phyloP scores from a whole-genome alignment of 2,113 vertebrate genomes.

The Amphiprion percula region DNA sequence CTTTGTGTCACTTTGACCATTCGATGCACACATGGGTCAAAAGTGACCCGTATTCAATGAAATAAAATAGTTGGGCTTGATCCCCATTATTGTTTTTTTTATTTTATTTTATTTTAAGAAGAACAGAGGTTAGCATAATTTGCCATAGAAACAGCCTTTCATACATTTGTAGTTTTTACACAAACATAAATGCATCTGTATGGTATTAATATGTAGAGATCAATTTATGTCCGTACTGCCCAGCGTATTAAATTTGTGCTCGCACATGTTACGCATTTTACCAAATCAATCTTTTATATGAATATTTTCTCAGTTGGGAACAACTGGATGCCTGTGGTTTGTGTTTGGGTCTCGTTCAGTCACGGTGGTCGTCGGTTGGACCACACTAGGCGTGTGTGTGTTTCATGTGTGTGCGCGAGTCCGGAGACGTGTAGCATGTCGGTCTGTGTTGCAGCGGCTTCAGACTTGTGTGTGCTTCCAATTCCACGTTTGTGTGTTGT shows the following conservation, averaged over 20 bases:
- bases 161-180: not conserved
- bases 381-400: slow-evolving; percentile 70
- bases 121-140: too few species aligned
- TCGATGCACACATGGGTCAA: too few species aligned
- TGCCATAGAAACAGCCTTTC: not conserved
- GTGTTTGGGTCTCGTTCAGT: slow-evolving; percentile 66
- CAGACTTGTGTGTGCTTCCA: not conserved
- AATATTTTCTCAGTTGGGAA: slow-evolving; percentile 56
- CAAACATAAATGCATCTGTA: not conserved
- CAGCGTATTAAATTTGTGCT: slow-evolving; percentile 7
- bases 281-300: slow-evolving; percentile 42
- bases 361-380: slow-evolving; percentile 73
- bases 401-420: slow-evolving; percentile 33
- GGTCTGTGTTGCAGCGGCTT: slow-evolving; percentile 23
- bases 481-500: not conserved
- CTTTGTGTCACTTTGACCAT: too few species aligned
- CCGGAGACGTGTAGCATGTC: slow-evolving; percentile 12
- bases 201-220: not conserved
- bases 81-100: too few species aligned
- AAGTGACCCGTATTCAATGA: too few species aligned
- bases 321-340: slow-evolving; percentile 61
- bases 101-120: too few species aligned
- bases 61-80: too few species aligned
- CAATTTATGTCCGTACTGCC: not conserved
- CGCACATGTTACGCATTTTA: slow-evolving; percentile 5